phyloP scores from a whole-genome alignment of 2,888 invertebrate genomes.

The Cheilosia grossa region DNA sequence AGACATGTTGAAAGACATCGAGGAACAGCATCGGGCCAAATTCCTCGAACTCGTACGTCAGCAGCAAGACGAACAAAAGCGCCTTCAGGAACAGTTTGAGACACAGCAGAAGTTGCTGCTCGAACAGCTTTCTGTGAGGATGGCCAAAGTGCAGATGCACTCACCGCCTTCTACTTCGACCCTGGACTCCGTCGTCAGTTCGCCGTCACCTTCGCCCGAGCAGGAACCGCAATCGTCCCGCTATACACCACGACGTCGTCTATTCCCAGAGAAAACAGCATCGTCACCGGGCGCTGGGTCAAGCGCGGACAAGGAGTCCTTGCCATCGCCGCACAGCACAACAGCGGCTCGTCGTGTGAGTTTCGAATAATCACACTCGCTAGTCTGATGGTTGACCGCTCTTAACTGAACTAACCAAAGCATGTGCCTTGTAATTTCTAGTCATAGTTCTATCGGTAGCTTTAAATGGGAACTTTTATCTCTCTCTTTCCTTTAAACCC shows the following conservation, averaged over 20 bases:
- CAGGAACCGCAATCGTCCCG: slow-evolving; percentile 40
- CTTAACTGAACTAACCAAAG: slow-evolving; percentile 63
- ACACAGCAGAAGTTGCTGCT: slow-evolving; percentile 86
- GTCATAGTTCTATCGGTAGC: slow-evolving; percentile 62
- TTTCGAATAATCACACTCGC: slow-evolving; percentile 60
- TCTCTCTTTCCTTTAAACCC: slow-evolving; percentile 5
- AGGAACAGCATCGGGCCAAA: slow-evolving; percentile 87
- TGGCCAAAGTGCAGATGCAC: slow-evolving; percentile 74
- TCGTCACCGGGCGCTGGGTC: background rate
- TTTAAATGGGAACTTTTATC: slow-evolving; percentile 36
- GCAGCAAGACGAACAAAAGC: slow-evolving; percentile 87
- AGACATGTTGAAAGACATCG: slow-evolving; percentile 81
- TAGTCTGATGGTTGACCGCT: slow-evolving; percentile 51
- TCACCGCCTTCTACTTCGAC: slow-evolving; percentile 57
- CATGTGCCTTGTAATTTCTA: slow-evolving; percentile 76
- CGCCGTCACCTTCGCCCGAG: slow-evolving; percentile 43
- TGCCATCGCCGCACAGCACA: slow-evolving; percentile 44
- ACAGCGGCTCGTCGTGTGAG: slow-evolving; percentile 64
- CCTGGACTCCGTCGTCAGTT: slow-evolving; percentile 31
- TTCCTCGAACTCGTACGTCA: slow-evolving; percentile 86
- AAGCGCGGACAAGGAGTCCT: slow-evolving; percentile 15
- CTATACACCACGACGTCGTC: slow-evolving; percentile 43
- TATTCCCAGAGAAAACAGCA: slow-evolving; percentile 38
- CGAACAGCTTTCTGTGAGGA: slow-evolving; percentile 79
- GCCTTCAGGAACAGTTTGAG: slow-evolving; percentile 87